phyloP scores from a whole-genome alignment of 1,140 invertebrate species.

The Halesus radiatus region DNA sequence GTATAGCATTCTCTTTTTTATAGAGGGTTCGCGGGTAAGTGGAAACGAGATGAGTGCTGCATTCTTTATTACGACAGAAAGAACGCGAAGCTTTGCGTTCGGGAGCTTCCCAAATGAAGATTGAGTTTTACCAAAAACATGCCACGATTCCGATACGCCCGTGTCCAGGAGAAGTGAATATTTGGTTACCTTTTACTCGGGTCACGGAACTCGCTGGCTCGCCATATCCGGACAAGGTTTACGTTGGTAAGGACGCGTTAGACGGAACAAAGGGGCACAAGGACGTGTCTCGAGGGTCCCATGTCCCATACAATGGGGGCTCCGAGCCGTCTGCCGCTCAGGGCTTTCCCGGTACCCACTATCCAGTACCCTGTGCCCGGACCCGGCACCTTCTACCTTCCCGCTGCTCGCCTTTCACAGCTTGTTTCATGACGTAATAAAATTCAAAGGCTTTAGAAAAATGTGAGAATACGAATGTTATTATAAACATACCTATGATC shows the following conservation, averaged over 20 bases:
- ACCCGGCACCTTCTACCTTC: background rate
- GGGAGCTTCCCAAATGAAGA: background rate
- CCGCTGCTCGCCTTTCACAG: constrained; percentile 19
- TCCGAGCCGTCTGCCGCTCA: constrained; percentile 29
- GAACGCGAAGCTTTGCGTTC: constrained; percentile 16
- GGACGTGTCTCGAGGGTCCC: constrained; percentile 51
- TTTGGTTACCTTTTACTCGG: constrained; percentile 17
- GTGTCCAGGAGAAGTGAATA: background rate
- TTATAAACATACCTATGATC: background rate
- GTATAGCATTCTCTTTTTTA: constrained; percentile 8
- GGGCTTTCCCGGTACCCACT: constrained; percentile 8
- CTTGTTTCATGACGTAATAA: constrained; percentile 23
- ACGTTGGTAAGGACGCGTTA: constrained; percentile 15
- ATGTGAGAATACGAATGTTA: constrained; percentile 13
- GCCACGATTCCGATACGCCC: too few species aligned
- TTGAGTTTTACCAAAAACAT: too few species aligned
- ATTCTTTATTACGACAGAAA: constrained; percentile 30
- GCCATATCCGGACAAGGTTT: constrained; percentile 4
- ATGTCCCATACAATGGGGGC: constrained; percentile 35
- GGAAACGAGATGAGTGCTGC: constrained; percentile 15
- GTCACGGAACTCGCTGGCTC: background rate
- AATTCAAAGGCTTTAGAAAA: constrained; percentile 23
- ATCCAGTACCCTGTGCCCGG: too few species aligned
- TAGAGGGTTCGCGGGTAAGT: background rate
- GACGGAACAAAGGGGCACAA: constrained; percentile 45